Conservation (phyloP, 35 echinoderm and acorn worm genomes). For the Acanthaster planci region DNA sequence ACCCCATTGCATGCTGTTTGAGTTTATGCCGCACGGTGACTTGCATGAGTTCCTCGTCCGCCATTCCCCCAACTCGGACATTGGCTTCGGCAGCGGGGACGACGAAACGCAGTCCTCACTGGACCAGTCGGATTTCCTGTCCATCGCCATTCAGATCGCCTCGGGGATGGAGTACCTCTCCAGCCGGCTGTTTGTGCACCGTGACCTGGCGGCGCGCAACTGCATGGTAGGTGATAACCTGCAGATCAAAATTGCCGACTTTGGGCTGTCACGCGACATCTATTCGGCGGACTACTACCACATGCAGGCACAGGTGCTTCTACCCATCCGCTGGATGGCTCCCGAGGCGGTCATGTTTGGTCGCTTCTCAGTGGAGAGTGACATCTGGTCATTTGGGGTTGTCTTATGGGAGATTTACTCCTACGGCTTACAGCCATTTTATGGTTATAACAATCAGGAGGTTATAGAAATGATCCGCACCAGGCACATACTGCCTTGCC, state of each 20-base stretch:
- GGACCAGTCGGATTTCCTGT: slow-evolving; percentile 87
- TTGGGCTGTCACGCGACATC: slow-evolving; percentile 94
- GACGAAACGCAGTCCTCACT: slow-evolving; percentile 89
- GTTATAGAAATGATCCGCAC: slow-evolving; percentile 97
- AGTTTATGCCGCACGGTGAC: slow-evolving; percentile 88
- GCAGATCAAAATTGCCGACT: slow-evolving; percentile 93
- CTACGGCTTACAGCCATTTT: slow-evolving; percentile 92
- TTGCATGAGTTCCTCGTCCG: slow-evolving; percentile 84
- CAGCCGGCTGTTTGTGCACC: slow-evolving; percentile 85
- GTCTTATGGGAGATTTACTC: slow-evolving; percentile 97
- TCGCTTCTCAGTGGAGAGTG: slow-evolving; percentile 87
- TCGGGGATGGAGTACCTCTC: slow-evolving; percentile 99
- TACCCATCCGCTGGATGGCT: slow-evolving; percentile 94
- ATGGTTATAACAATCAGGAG: slow-evolving; percentile 94
- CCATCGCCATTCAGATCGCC: slow-evolving; percentile 85
- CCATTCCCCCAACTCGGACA: slow-evolving; percentile 95
- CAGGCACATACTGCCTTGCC: slow-evolving; percentile 83
- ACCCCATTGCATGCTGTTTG: slow-evolving; percentile 91
- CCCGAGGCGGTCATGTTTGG: slow-evolving; percentile 96
- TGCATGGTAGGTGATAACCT: slow-evolving; percentile 95
- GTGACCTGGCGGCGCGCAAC: slow-evolving; percentile 94
- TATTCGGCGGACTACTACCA: slow-evolving; percentile 94
- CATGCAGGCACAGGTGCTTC: slow-evolving; percentile 77
- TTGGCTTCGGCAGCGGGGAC: slow-evolving; percentile 92
- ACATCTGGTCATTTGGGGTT: slow-evolving; percentile 99